Evolutionary conservation across 2,888 invertebrate genomes (phyloP), one percentile per base, ranked within the genome.

Genomic region (Macaria liturata): DNA sequence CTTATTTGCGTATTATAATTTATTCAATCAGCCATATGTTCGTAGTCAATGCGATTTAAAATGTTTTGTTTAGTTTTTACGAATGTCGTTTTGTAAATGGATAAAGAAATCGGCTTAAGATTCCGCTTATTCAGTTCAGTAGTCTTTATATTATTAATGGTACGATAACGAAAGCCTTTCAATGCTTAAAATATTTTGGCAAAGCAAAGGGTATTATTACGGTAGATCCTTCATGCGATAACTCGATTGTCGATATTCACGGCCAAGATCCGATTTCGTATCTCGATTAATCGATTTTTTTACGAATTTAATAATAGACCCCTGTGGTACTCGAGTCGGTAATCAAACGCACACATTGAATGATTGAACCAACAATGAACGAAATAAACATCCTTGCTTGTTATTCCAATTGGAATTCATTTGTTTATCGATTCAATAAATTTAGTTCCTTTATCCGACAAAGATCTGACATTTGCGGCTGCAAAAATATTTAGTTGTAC

Each of bases 141-240:
- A 54, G 62, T 67, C 62, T 65, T 51, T 54, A 68, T 59, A 54
- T 51, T 58, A 56, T 55, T 46, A 60, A 54, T 40, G 43, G 47
- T 9, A 47, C 45, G 31, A 47, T 48, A 58, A 59, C 56, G 67
- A 67, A 76, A 68, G 67, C 63, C 62, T 71, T 74, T 74, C 70
- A 77, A 78, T 74, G 66, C 70, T 59, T 68, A 58, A 75, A 78
- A 80, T 71, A 76, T 81, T 81, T 80, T 57, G 74, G 75, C 72
- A 60, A 71, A 65, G 54, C 65, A 64, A 70, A 68, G 72, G 74
- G 75, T 78, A 76, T 84, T 81, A 85, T 84, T 85, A 84, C 52
- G 62, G 49, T 66, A 70, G 74, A 75, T 76, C 68, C 71, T 68
- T 71, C 62, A 69, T 67, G 59, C 68, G 69, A 70, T 69, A 72